phyloP scores from a whole-genome alignment of 2,113 vertebrate species.

The Typhlomys cinereus region DNA sequence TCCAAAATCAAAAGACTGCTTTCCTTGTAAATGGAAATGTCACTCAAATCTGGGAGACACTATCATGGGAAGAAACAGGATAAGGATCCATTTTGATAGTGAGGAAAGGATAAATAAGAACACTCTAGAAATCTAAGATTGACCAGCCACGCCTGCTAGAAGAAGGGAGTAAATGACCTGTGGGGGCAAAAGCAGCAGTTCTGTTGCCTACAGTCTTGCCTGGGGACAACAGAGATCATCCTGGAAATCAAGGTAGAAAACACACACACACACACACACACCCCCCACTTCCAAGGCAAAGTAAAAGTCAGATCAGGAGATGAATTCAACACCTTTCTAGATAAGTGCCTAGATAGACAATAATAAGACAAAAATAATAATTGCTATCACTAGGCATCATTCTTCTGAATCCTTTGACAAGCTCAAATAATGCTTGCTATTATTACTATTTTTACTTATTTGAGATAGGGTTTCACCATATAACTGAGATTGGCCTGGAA shows the following conservation, averaged over 20 bases:
- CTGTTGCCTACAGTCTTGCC: not conserved
- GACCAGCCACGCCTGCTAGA: not conserved
- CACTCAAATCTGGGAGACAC: not conserved
- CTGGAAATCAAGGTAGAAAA: not conserved
- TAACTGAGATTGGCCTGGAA: not conserved
- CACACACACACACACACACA: not conserved
- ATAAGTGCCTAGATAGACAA: not conserved
- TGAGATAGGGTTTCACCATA: not conserved
- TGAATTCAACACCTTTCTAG: not conserved
- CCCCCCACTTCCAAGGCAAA: constrained; percentile 16
- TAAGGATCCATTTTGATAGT: not conserved
- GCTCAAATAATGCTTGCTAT: not conserved
- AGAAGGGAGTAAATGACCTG: not conserved
- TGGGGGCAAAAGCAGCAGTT: not conserved
- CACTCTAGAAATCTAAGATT: not conserved
- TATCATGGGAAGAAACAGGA: not conserved
- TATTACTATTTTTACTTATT: not conserved
- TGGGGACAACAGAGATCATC: not conserved
- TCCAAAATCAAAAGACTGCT: not conserved
- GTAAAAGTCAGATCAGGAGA: not conserved
- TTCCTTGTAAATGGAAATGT: not conserved
- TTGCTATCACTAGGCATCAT: not conserved
- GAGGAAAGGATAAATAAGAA: constrained; percentile 18
- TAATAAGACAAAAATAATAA: not conserved
- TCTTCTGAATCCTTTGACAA: not conserved